phyloP scores from a whole-genome alignment of 2,888 invertebrate species.

The Dione vanillae region DNA sequence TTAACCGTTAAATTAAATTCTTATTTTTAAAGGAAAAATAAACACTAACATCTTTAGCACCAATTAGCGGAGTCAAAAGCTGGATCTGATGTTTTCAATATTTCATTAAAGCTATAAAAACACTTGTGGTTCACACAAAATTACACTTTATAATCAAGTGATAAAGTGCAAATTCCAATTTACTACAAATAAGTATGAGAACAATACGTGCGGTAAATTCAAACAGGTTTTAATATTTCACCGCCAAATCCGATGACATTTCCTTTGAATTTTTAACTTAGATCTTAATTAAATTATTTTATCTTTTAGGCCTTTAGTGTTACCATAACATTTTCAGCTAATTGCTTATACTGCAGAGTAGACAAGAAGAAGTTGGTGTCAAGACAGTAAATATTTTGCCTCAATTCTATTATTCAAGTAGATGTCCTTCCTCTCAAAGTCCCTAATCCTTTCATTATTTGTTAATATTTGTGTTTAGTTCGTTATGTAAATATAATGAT shows the following conservation, averaged over 20 bases:
- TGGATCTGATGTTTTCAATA: constrained; percentile 40
- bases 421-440: too few species aligned
- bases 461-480: too few species aligned
- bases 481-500: too few species aligned
- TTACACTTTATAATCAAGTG: neutral
- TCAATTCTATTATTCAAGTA: too few species aligned
- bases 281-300: constrained; percentile 28
- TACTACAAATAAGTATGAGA: constrained; percentile 28
- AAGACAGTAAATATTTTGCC: too few species aligned
- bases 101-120: constrained; percentile 37
- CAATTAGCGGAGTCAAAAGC: constrained; percentile 44
- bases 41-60: constrained; percentile 36
- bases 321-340: neutral
- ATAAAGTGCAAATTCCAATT: constrained; percentile 30
- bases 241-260: constrained; percentile 42
- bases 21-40: constrained; percentile 37
- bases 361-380: neutral
- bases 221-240: constrained; percentile 39
- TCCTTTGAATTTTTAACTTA: constrained; percentile 36
- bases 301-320: constrained; percentile 2
- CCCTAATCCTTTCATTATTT: too few species aligned
- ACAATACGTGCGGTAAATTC: constrained; percentile 41
- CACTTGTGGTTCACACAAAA: constrained; percentile 6
- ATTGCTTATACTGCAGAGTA: neutral
- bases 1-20: constrained; percentile 16